Base-by-base conservation (phyloP, 2,113 vertebrate genomes). In the Leptocoma aspasia region DNA sequence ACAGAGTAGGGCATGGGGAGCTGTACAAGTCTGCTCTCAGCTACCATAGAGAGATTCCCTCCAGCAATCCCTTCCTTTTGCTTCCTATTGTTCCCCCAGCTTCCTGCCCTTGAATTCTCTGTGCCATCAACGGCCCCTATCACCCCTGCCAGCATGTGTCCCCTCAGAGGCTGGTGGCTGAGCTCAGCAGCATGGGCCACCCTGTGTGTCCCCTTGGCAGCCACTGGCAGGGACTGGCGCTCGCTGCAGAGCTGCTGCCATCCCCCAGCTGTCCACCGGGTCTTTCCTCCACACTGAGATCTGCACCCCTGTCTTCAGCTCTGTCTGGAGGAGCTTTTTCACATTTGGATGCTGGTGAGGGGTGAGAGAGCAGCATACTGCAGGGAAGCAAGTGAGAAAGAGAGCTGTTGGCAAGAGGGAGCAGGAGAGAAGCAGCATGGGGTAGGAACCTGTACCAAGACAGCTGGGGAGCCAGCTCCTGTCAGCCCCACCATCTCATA, bases 381-480 rank as follows among this genome's bases (percentile, higher is more conserved):
- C 18, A 11, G 50, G 6, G 50, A 5, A 78, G 39, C 14, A 39
- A 11, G 15, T 13, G 11, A 2, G 9, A 59, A 4, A 1, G 2
- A 37, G 50, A 75, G 16, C 31, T 91, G 27, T 11, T 73, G 9
- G 7, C 24, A 63, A 20, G 20, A 53, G 11, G 16, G 3, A 39
- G 6, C 12, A 20, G 35, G 13, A 60, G 26, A 35, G 35, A 4
- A 56, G n/a, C 10, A 45, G 18, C 0, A 0, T 5, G 11, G 42
- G 3, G 19, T 66, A 5, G 39, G 28, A 66, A 2, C 4, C 27
- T 4, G 4, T 17, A 9, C 23, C 4, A 47, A 45, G 10, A 17
- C 16, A 72, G 12, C 11, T 69, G 27, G 24, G 27, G 50, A 69
- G 20, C 21, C 72, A 57, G 31, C 9, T 50, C 1, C 1, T 39